Percentiles rank a stretch among this genome's conserved stretches.
These are phyloP conservation scores for Eptatretus atami DNA, from an alignment of 2,797 vertebrate species.

Conservation along the genomic window DNA sequence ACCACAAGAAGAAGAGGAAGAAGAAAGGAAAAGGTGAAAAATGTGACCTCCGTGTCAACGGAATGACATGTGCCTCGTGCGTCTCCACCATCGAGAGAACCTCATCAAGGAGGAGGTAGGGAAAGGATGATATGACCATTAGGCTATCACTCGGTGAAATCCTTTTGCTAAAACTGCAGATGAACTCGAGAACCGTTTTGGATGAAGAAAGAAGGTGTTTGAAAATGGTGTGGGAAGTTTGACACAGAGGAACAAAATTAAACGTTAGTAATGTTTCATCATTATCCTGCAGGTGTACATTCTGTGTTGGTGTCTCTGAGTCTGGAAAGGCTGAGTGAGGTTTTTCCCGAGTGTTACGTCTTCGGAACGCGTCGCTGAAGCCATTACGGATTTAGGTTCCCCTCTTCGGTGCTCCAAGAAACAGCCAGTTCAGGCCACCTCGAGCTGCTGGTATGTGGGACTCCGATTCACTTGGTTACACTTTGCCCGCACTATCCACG, in stretches of 20 bases:
- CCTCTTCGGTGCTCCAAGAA: conserved; percentile 34
- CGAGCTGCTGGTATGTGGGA: conserved; percentile 25
- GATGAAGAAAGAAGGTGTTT: too few relatives aligned
- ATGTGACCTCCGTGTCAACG: conserved; percentile 64
- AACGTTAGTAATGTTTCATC: not conserved
- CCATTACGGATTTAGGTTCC: conserved; percentile 41
- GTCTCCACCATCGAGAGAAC: conserved; percentile 85
- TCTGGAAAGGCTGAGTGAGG: conserved; percentile 84
- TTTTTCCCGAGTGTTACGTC: conserved; percentile 39
- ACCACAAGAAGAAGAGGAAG: conserved; percentile 6
- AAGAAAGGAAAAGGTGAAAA: conserved; percentile 22
- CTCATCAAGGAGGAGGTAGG: conserved; percentile 57
- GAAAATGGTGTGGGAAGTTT: too few relatives aligned
- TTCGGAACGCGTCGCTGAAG: conserved; percentile 30
- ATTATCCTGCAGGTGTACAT: conserved; percentile 28
- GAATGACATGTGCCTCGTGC: conserved; percentile 90
- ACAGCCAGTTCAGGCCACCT: conserved; percentile 24
- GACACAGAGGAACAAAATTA: too few relatives aligned
- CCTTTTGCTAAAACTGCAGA: not conserved
- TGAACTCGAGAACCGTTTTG: too few relatives aligned
- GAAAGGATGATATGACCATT: not conserved
- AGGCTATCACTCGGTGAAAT: not conserved
- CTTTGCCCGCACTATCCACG: too few relatives aligned
- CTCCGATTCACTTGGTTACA: too few relatives aligned
- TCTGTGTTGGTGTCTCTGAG: conserved; percentile 69